Evolutionary conservation across 2,888 invertebrate genomes (phyloP).

Genomic region (Oasisia sp.): DNA sequence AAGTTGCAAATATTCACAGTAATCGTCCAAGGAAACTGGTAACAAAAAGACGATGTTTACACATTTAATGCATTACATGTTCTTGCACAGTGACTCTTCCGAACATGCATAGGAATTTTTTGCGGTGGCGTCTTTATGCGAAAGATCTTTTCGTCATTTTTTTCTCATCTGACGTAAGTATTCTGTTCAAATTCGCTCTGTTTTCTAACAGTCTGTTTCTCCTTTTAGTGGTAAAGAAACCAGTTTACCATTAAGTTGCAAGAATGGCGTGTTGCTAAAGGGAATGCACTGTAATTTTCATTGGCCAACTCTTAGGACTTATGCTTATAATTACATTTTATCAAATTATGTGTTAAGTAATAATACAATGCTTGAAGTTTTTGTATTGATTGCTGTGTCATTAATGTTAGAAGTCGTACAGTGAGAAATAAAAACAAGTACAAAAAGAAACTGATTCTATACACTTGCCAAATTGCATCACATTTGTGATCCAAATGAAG

Average conservation of each 20-base stretch:
- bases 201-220: not conserved
- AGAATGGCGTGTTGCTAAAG: too few relatives aligned
- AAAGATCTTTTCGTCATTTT: not conserved
- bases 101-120: conserved; percentile 2
- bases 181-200: not conserved
- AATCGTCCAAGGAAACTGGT: not conserved
- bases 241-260: too few relatives aligned
- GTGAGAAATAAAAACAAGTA: too few relatives aligned
- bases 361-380: too few relatives aligned
- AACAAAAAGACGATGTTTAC: not conserved
- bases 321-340: too few relatives aligned
- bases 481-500: not conserved
- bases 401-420: too few relatives aligned
- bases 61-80: not conserved
- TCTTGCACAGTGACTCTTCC: not conserved
- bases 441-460: too few relatives aligned
- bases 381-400: too few relatives aligned
- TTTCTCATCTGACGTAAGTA: not conserved
- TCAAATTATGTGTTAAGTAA: too few relatives aligned
- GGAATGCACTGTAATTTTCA: too few relatives aligned
- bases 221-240: not conserved
- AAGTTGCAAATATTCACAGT: not conserved
- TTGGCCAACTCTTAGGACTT: too few relatives aligned
- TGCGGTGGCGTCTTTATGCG: not conserved
- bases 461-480: too few relatives aligned